Percentiles rank a stretch among this genome's conserved stretches.
Evolutionary conservation across 2,113 vertebrate species (phyloP).

Genomic region (Oceanites oceanicus): DNA sequence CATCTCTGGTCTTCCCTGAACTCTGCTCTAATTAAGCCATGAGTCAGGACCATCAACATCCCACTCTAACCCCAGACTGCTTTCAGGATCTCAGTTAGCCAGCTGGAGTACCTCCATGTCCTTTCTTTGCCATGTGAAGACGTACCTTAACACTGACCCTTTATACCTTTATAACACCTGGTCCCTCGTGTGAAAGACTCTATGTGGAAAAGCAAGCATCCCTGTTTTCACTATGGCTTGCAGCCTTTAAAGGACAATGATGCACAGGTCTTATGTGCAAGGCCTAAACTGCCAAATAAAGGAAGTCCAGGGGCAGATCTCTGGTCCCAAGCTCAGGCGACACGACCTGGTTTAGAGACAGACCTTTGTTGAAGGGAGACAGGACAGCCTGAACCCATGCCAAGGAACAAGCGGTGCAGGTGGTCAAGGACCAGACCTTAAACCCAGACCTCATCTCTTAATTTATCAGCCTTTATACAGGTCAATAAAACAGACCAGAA

Average conservation of each 20-base stretch:
- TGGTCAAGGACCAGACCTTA: neutral
- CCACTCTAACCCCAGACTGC: neutral
- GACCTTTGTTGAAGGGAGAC: fast-evolving
- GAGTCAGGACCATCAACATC: neutral
- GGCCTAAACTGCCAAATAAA: neutral
- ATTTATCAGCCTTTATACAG: neutral
- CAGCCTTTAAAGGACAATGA: neutral
- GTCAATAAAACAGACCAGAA: neutral
- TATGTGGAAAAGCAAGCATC: neutral
- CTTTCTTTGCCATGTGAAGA: neutral
- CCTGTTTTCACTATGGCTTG: neutral
- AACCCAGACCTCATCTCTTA: neutral
- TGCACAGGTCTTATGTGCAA: neutral
- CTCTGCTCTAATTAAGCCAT: neutral
- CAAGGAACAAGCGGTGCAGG: neutral
- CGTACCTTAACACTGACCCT: fast-evolving
- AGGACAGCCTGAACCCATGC: neutral
- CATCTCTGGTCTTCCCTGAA: neutral
- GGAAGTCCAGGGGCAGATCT: neutral
- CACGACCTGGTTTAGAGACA: neutral
- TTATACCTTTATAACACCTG: neutral
- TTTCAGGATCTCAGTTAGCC: neutral
- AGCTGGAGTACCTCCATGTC: neutral
- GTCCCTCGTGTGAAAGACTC: neutral
- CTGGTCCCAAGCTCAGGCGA: neutral